These are phyloP conservation scores for Crenichthys baileyi DNA, from an alignment of 2,797 vertebrate genomes.

Conservation along the genomic window DNA sequence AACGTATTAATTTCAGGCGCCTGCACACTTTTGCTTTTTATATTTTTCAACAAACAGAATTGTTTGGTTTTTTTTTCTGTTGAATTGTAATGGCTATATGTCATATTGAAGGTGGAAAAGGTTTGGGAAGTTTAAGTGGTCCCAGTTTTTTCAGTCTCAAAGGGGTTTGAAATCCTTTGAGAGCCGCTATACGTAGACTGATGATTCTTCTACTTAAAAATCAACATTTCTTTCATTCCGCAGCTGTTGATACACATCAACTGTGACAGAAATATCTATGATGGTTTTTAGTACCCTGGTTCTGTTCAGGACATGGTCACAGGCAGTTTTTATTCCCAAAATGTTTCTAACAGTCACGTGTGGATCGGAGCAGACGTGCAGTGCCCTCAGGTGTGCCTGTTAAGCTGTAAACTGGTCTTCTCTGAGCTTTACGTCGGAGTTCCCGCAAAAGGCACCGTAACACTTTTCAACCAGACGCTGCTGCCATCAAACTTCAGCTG, in stretches of 20 bases:
- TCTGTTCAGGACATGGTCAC: neutral
- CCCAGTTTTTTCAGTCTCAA: neutral
- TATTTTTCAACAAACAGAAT: too few species aligned
- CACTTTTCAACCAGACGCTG: conserved; percentile 88
- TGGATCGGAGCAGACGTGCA: conserved; percentile 88
- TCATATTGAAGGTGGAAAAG: neutral
- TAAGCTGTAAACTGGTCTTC: conserved; percentile 81
- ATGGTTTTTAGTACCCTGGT: neutral
- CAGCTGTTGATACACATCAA: neutral
- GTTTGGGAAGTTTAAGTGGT: neutral
- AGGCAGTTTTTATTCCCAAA: neutral
- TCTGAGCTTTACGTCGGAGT: conserved; percentile 85
- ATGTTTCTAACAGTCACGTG: conserved; percentile 81
- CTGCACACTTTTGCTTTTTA: neutral
- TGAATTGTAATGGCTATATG: neutral
- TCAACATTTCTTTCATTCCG: neutral
- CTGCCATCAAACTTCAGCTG: conserved; percentile 88
- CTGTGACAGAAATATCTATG: neutral
- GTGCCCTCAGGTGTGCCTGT: conserved; percentile 84
- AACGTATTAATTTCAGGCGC: neutral
- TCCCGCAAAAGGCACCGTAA: conserved; percentile 65
- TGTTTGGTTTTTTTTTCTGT: neutral
- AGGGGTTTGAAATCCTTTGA: neutral
- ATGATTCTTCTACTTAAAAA: neutral
- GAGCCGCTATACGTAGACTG: neutral